Evolutionary conservation across 2,888 invertebrate genomes (phyloP).

Genomic region (Tipula confusa): DNA sequence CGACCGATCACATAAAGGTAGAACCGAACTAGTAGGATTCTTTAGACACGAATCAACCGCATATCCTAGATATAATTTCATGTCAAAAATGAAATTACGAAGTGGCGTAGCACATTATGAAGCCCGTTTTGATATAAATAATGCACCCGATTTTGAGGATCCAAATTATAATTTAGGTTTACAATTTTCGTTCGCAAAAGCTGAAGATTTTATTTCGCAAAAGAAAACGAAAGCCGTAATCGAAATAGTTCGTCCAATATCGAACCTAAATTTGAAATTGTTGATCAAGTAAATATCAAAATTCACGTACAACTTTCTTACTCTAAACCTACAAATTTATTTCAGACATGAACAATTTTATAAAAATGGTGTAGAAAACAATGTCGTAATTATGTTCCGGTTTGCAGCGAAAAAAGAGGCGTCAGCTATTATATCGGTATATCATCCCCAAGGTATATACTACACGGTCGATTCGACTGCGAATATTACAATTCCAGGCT

Average conservation of each 20-base stretch:
- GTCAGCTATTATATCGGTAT: constrained; percentile 55
- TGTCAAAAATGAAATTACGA: constrained; percentile 59
- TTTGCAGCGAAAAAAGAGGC: constrained; percentile 61
- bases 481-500: constrained; percentile 69
- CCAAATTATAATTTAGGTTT: constrained; percentile 58
- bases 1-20: constrained; percentile 50
- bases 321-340: not conserved
- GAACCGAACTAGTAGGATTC: constrained; percentile 55
- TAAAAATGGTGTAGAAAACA: constrained; percentile 55
- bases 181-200: constrained; percentile 57
- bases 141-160: constrained; percentile 57
- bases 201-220: constrained; percentile 52
- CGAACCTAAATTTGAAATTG: constrained; percentile 62
- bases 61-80: constrained; percentile 69
- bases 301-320: not conserved
- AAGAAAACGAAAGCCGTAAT: constrained; percentile 57
- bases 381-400: constrained; percentile 52
- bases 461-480: constrained; percentile 61
- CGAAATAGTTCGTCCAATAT: constrained; percentile 60
- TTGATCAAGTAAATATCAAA: constrained; percentile 48
- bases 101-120: constrained; percentile 69
- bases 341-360: constrained; percentile 47
- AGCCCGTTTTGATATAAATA: constrained; percentile 63
- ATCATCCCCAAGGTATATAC: constrained; percentile 63
- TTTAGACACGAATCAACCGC: constrained; percentile 68